Evolutionary conservation across 2,113 vertebrate genomes (phyloP), one percentile per base, ranked within the genome.

Genomic region (Caranx melampygus): DNA sequence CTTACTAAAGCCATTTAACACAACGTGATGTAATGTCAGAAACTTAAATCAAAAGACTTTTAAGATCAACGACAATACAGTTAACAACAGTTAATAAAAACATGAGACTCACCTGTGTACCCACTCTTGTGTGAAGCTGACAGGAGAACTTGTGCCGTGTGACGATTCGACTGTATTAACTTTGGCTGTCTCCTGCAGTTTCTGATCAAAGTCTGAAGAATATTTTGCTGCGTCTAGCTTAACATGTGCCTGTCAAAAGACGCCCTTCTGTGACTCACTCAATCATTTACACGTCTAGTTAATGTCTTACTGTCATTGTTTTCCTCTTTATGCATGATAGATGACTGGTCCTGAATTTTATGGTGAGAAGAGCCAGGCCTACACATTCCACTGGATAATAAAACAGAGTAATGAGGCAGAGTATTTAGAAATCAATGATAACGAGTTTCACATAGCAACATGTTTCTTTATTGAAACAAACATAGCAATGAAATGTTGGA

Each of bases 161-260:
- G 60, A 13, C 5, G 26, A 35, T 12, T 33, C 78, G 47, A 33
- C 62, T 12, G 26, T 60, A 72, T 65, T 45, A 55, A 54, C 85
- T 66, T 1, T 18, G 55, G 66, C 68, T 42, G 72, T 82, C 60
- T 85, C 70, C n/a, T 57, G 67, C 67, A 45, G 34, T 67, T 75
- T 79, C 87, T 70, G 93, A 87, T 87, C 94, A 93, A 95, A 95
- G 94, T 94, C 93, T 95, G 89, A 81, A 67, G 57, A 40, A 58
- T 67, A 60, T 81, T 84, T 49, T 31, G 88, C 85, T 81, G 78
- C 9, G 75, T 82, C 64, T 20, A 71, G 62, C 70, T 76, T 75
- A 55, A 88, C 35, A 67, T 2, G 31, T 65, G 67, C 84, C 79
- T 51, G 37, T 81, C 84, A 81, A 60, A 44, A 75, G 57, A 80